Evolutionary conservation across 1,140 invertebrate species (phyloP), one percentile per base, ranked within the genome.

Genomic region (Sitobion miscanthi): DNA sequence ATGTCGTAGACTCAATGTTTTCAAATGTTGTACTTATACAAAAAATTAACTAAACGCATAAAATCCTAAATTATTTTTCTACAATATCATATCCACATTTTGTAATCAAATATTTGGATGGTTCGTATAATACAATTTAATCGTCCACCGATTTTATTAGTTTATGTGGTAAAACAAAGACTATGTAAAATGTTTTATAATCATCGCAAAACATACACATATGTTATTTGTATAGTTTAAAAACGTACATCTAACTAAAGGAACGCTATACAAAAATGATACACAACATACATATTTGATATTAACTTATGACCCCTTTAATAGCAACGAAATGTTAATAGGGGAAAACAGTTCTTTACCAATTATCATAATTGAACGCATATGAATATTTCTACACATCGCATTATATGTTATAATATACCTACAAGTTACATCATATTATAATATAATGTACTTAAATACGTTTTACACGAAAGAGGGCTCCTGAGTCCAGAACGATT

Each of bases 301-400:
- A 42, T 94, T 23, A 45, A 35, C 49, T 83, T 93, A 69, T 35
- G 87, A 62, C 69, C 45, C 86, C 30, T 35, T 82, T 49, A 90
- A 93, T 47, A 45, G 35, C 30, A 54, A 38, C 35, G 38, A 83
- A 45, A 54, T 54, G 25, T 89, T 25, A 83, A 83, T 83, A 83
- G 35, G 77, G 77, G 42, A 23, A 93, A 93, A 35, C 87, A 94
- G 30, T 77, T 38, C 69, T 23, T 87, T n/a, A 54, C 93, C 42
- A 69, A 89, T 35, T 90, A 47, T 62, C 35, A 47, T 69, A 85
- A 69, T 77, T 77, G 62, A 77, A 77, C 62, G 14, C 62, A 77
- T 77, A 77, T 77, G n/a, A 77, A 77, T 77, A 35, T n/a, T 69
- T 77, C 62, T 77, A 77, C 30, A 77, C n/a, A 77, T 77, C 30